Conservation (phyloP, 2,888 invertebrate genomes). For the Melanophora roralis region DNA sequence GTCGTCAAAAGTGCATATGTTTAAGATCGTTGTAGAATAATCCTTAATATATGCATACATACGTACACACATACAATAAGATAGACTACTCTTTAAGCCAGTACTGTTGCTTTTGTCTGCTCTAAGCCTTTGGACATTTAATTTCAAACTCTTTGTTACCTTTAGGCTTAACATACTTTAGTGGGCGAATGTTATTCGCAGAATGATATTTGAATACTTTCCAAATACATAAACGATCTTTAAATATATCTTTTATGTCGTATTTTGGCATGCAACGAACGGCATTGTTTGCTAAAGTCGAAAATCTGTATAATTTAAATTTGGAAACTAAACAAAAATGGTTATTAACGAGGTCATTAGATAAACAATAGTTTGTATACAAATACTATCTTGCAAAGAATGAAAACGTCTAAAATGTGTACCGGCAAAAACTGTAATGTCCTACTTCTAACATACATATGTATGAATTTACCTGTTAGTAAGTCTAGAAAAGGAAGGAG, state of each 20-base stretch:
- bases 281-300: constrained; percentile 64
- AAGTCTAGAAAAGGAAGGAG: too few relatives aligned
- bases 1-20: background rate
- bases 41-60: too few relatives aligned
- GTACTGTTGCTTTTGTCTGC: constrained; percentile 17
- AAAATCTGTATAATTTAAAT: constrained; percentile 67
- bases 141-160: constrained; percentile 8
- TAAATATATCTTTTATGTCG: background rate
- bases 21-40: constrained; percentile 9
- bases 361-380: constrained; percentile 30
- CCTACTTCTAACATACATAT: too few relatives aligned
- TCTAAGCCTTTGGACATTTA: constrained; percentile 27
- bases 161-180: constrained; percentile 71
- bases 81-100: constrained; percentile 24
- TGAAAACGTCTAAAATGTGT: too few relatives aligned
- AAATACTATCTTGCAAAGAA: too few relatives aligned
- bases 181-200: constrained; percentile 65
- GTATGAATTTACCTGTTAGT: too few relatives aligned
- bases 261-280: constrained; percentile 37
- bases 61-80: background rate
- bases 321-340: constrained; percentile 59
- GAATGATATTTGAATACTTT: constrained; percentile 45
- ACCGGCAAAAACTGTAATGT: too few relatives aligned
- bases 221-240: constrained; percentile 13
- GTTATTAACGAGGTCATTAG: constrained; percentile 61